phyloP scores from a whole-genome alignment of 2,888 invertebrate species.

The Platycnemis pennipes region DNA sequence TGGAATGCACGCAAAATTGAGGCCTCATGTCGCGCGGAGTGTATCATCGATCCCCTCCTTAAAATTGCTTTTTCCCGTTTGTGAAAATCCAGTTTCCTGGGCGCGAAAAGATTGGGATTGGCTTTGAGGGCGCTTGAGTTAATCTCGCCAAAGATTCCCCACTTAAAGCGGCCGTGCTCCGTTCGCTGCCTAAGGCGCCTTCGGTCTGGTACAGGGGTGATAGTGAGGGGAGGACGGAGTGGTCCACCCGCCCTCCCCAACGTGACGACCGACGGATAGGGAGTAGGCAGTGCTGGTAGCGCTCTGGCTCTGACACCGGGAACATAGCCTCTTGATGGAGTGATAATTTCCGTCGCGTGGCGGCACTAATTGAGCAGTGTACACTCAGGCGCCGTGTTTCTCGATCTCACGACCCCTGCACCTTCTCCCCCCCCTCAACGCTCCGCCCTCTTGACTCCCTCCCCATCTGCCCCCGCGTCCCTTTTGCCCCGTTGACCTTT shows the following conservation, averaged over 20 bases:
- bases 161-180: neutral
- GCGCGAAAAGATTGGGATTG: neutral
- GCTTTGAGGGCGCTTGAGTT: neutral
- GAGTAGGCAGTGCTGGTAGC: constrained; percentile 23
- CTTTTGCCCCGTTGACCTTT: neutral
- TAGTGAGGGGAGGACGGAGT: neutral
- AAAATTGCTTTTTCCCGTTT: neutral
- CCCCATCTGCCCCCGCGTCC: too few relatives aligned
- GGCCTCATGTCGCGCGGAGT: neutral
- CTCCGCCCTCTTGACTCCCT: too few relatives aligned
- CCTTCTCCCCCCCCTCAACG: neutral
- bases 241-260: neutral
- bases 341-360: constrained; percentile 38
- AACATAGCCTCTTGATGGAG: constrained; percentile 51
- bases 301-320: neutral
- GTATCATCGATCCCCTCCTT: neutral
- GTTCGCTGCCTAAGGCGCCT: neutral
- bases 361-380: constrained; percentile 53
- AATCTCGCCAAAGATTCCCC: neutral
- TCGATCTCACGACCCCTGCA: neutral
- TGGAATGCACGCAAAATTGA: too few relatives aligned
- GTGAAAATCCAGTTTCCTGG: neutral
- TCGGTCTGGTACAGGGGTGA: neutral
- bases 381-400: neutral
- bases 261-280: neutral